Percentiles rank a stretch among this genome's conserved stretches.
Conservation (phyloP, 2,113 vertebrate species). For the Maccullochella peelii region DNA sequence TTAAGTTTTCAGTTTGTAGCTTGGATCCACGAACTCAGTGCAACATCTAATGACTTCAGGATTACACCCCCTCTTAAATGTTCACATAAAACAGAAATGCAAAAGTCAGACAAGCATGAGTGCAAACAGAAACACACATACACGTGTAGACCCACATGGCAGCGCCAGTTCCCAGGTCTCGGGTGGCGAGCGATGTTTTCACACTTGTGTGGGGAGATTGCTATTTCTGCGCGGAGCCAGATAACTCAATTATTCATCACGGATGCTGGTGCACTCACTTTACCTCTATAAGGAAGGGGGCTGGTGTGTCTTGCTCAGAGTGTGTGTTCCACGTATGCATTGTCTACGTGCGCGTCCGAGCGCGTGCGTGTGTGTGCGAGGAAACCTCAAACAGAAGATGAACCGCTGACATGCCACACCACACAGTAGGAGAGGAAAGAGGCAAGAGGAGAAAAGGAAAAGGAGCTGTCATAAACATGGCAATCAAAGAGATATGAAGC, state of each 20-base stretch:
- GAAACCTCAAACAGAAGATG: constrained; percentile 65
- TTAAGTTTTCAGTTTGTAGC: neutral
- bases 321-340: constrained; percentile 20
- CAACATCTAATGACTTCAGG: neutral
- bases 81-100: constrained; percentile 1
- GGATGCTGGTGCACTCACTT: constrained; percentile 78
- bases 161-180: constrained; percentile 63
- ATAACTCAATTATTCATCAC: constrained; percentile 85
- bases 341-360: constrained; percentile 5
- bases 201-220: constrained; percentile 82
- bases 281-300: constrained; percentile 69
- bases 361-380: constrained; percentile 1
- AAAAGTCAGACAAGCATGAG: constrained; percentile 13
- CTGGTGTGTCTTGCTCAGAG: constrained; percentile 53
- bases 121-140: constrained; percentile 17
- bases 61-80: neutral
- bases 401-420: constrained; percentile 70
- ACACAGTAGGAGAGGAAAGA: constrained; percentile 44
- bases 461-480: constrained; percentile 78
- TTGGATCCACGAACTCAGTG: neutral
- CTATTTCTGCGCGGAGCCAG: constrained; percentile 82
- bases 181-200: constrained; percentile 80
- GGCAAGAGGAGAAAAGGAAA: constrained; percentile 52
- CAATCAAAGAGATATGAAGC: constrained; percentile 70
- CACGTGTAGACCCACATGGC: constrained; percentile 62